A percentile compares a stretch with the other conserved stretches of the same genome.
phyloP scores from a whole-genome alignment of 2,888 invertebrate genomes.

The Amorpha juglandis region DNA sequence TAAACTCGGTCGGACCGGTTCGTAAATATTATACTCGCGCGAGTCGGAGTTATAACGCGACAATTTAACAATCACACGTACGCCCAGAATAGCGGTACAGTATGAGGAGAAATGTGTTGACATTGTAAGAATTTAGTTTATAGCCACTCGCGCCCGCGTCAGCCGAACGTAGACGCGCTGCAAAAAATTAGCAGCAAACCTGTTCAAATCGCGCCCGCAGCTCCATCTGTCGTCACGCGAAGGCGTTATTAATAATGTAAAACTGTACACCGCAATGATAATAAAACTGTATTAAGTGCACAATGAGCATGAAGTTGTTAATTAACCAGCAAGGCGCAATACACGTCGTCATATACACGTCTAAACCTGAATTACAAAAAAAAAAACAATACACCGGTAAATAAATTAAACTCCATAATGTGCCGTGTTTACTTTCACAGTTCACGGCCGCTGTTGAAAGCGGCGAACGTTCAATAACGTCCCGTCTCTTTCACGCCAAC shows the following conservation, averaged over 20 bases:
- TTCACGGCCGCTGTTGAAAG: conserved; percentile 65
- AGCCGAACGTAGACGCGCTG: not conserved
- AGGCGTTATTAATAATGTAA: conserved; percentile 32
- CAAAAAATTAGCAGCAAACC: conserved; percentile 3
- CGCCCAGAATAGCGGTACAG: conserved; percentile 14
- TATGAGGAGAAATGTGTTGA: conserved; percentile 22
- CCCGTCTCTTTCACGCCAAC: conserved; percentile 45
- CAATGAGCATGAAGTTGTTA: conserved; percentile 10
- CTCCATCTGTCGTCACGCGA: conserved; percentile 49
- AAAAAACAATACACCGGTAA: conserved; percentile 49
- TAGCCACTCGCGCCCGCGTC: not conserved
- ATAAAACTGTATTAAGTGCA: conserved; percentile 27
- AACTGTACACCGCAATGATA: conserved; percentile 33
- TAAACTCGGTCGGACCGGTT: conserved; percentile 55
- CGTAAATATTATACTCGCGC: conserved; percentile 53
- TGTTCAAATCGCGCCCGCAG: conserved; percentile 33
- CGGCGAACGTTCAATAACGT: conserved; percentile 38
- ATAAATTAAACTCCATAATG: conserved; percentile 57
- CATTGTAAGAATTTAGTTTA: conserved; percentile 12
- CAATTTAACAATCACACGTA: conserved; percentile 45
- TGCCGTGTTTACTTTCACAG: conserved; percentile 71
- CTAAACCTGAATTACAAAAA: conserved; percentile 41
- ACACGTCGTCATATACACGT: conserved; percentile 25
- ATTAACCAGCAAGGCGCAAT: conserved; percentile 16
- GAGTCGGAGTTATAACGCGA: conserved; percentile 49